These are phyloP conservation scores for Subanguina moxae DNA, from an alignment of 1,140 invertebrate species.

Conservation along the genomic window DNA sequence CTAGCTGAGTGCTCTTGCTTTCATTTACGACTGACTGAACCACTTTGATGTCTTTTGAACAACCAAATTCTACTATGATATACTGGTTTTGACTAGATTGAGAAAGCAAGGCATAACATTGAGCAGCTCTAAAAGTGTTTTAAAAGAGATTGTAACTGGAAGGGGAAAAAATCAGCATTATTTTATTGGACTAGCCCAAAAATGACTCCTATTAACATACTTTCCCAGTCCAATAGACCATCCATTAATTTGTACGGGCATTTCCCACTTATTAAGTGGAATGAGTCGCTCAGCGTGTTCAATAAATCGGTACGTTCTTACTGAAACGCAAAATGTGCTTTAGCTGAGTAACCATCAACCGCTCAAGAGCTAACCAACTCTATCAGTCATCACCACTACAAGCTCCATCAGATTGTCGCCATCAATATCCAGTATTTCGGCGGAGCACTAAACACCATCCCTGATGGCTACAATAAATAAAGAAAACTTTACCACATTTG, in stretches of 20 bases:
- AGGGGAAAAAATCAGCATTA: too few species aligned
- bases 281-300: constrained; percentile 23
- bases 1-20: constrained; percentile 22
- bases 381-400: constrained; percentile 52
- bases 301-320: constrained; percentile 45
- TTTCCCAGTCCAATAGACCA: constrained; percentile 41
- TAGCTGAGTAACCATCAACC: neutral
- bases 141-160: too few species aligned
- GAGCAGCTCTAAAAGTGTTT: constrained; percentile 15
- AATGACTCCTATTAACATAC: neutral
- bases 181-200: too few species aligned
- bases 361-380: constrained; percentile 50
- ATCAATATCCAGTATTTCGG: constrained; percentile 51
- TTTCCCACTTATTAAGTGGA: constrained; percentile 51
- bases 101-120: constrained; percentile 22
- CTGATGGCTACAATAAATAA: too few species aligned
- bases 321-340: constrained; percentile 31
- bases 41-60: constrained; percentile 4
- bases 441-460: constrained; percentile 17
- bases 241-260: constrained; percentile 48
- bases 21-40: constrained; percentile 9
- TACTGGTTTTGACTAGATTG: constrained; percentile 38
- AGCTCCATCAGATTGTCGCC: constrained; percentile 42
- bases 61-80: constrained; percentile 28
- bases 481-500: constrained; percentile 33